Evolutionary conservation across 2,888 invertebrate species (phyloP).

Genomic region (Ormyrus pomaceus): DNA sequence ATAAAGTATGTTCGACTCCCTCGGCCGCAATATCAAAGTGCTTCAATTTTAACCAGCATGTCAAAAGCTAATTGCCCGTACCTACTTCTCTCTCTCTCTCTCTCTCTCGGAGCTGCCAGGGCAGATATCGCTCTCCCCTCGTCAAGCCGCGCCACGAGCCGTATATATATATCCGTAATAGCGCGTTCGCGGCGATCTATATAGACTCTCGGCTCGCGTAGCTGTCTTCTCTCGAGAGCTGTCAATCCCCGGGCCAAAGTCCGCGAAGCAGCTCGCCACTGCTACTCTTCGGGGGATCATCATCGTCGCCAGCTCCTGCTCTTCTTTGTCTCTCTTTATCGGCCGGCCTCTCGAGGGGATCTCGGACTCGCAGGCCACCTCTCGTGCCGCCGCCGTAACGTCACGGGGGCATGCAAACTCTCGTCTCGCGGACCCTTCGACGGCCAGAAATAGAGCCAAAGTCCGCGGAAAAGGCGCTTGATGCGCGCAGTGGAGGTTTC

Average conservation of each 20-base stretch:
- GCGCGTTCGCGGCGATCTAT: too few species aligned
- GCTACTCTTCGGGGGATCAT: too few species aligned
- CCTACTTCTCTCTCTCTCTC: constrained; percentile 39
- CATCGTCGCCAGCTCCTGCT: too few species aligned
- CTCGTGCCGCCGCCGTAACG: too few species aligned
- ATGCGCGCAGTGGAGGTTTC: neutral
- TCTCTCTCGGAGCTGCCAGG: neutral
- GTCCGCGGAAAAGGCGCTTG: neutral
- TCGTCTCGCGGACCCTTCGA: too few species aligned
- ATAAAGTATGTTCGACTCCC: too few species aligned
- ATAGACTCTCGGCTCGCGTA: too few species aligned
- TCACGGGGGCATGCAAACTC: too few species aligned
- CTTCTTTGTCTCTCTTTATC: constrained; percentile 12
- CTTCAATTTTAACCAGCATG: constrained; percentile 45
- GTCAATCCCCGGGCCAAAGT: constrained; percentile 63
- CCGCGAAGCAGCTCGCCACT: neutral
- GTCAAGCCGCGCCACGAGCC: constrained; percentile 5
- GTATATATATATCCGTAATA: too few species aligned
- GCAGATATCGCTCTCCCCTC: constrained; percentile 27
- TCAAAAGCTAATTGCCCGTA: constrained; percentile 46
- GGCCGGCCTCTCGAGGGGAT: constrained; percentile 62
- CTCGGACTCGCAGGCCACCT: constrained; percentile 60
- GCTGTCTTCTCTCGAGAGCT: constrained; percentile 64
- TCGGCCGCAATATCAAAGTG: constrained; percentile 20
- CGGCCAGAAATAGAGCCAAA: too few species aligned